These are phyloP conservation scores for Cosmopolites sordidus DNA, from an alignment of 2,888 invertebrate genomes.

Conservation along the genomic window DNA sequence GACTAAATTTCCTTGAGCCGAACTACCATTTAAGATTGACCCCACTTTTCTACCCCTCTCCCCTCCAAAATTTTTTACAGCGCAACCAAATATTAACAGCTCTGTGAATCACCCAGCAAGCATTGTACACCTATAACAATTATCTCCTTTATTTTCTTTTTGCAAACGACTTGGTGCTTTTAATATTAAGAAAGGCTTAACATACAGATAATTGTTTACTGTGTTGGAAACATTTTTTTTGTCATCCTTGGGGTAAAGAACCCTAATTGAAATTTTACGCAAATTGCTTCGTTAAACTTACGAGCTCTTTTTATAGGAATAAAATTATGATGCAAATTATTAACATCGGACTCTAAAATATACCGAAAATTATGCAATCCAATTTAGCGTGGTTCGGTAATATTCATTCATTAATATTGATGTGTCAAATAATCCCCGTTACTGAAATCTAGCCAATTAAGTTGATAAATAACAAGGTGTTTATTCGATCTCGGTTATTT, in stretches of 20 bases:
- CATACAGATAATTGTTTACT: too few relatives aligned
- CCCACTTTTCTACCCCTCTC: too few relatives aligned
- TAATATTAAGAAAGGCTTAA: too few relatives aligned
- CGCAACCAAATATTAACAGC: too few relatives aligned
- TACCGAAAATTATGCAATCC: constrained; percentile 22
- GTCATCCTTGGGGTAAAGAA: neutral
- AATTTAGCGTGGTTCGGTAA: constrained; percentile 20
- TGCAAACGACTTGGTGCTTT: too few relatives aligned
- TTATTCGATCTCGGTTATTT: constrained; percentile 9
- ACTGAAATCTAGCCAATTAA: constrained; percentile 17
- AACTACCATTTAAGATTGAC: too few relatives aligned
- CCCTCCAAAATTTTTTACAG: too few relatives aligned
- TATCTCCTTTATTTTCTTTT: too few relatives aligned
- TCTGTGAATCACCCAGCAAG: too few relatives aligned
- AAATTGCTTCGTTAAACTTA: constrained; percentile 12
- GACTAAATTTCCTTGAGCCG: too few relatives aligned
- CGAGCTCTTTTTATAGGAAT: constrained; percentile 10
- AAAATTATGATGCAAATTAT: constrained; percentile 21
- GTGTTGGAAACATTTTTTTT: too few relatives aligned
- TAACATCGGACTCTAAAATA: constrained; percentile 14
- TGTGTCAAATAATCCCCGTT: constrained; percentile 16
- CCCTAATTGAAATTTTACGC: constrained; percentile 16
- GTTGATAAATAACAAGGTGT: constrained; percentile 15
- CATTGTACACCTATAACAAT: too few relatives aligned
- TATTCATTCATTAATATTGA: constrained; percentile 24